Percentiles rank a stretch among this genome's conserved stretches.
phyloP scores from a whole-genome alignment of 2,113 vertebrate genomes.

The Ciconia maguari region DNA sequence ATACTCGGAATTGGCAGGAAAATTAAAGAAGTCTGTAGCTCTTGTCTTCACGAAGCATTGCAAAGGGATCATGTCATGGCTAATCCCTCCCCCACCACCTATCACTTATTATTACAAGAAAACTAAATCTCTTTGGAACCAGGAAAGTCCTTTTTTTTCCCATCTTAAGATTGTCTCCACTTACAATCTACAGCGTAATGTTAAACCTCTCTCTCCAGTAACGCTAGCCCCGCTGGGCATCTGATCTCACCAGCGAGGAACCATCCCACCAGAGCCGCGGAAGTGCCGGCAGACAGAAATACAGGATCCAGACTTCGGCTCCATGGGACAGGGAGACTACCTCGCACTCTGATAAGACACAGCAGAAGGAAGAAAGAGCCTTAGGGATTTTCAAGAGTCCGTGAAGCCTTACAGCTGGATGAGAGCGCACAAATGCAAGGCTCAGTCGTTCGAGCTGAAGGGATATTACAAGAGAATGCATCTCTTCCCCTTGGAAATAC shows the following conservation, averaged over 20 bases:
- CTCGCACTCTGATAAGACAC: background rate
- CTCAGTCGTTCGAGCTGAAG: background rate
- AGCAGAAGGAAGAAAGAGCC: conserved; percentile 15
- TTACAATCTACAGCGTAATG: background rate
- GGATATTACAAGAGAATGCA: background rate
- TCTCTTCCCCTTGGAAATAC: conserved; percentile 12
- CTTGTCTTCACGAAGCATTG: background rate
- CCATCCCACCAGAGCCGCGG: background rate
- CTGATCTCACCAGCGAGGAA: background rate
- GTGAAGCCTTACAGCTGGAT: conserved; percentile 49
- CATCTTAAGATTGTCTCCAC: background rate
- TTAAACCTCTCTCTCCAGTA: background rate
- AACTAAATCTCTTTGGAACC: background rate
- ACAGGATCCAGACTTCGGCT: background rate
- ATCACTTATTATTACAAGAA: background rate
- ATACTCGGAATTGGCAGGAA: accelerated
- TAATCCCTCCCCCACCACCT: background rate
- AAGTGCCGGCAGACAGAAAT: background rate
- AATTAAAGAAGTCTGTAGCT: background rate
- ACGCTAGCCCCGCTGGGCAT: background rate
- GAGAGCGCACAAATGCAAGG: background rate
- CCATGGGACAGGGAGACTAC: background rate
- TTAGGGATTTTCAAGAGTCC: background rate
- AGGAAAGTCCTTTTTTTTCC: background rate
- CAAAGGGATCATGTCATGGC: conserved; percentile 7